A percentile compares a stretch with the other conserved stretches of the same genome.
These are phyloP conservation scores for Luscinia luscinia DNA, from an alignment of 2,797 vertebrate genomes.

Conservation along the genomic window DNA sequence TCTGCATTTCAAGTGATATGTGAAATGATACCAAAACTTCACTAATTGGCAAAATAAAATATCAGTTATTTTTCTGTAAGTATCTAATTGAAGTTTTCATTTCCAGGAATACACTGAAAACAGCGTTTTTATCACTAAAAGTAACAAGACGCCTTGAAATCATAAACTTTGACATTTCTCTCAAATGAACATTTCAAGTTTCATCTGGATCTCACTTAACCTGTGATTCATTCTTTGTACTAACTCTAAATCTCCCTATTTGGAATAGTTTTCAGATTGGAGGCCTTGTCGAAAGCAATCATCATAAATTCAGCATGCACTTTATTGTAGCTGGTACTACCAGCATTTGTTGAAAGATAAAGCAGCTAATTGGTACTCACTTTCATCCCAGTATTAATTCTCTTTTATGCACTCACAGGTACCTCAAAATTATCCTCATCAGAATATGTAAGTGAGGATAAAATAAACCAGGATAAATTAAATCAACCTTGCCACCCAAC, in stretches of 20 bases:
- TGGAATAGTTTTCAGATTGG: conserved; percentile 33
- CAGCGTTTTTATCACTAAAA: background rate
- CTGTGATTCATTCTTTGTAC: conserved; percentile 15
- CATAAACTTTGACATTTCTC: background rate
- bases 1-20: background rate
- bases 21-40: background rate
- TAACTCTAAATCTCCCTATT: conserved; percentile 16
- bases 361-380: background rate
- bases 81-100: background rate
- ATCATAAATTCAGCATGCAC: background rate
- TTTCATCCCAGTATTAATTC: background rate
- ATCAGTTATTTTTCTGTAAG: background rate
- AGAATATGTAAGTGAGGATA: background rate
- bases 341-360: background rate
- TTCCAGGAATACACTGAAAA: background rate
- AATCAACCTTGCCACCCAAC: background rate
- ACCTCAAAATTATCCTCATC: background rate
- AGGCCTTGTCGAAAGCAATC: background rate
- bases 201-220: conserved; percentile 4
- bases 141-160: background rate
- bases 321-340: background rate
- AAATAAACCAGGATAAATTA: background rate
- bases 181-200: background rate
- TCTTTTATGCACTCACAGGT: background rate
- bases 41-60: background rate